Base-by-base conservation (phyloP, 30 jellyfish, hydroid and myxozoan species). In the Nemopilema nomurai region DNA sequence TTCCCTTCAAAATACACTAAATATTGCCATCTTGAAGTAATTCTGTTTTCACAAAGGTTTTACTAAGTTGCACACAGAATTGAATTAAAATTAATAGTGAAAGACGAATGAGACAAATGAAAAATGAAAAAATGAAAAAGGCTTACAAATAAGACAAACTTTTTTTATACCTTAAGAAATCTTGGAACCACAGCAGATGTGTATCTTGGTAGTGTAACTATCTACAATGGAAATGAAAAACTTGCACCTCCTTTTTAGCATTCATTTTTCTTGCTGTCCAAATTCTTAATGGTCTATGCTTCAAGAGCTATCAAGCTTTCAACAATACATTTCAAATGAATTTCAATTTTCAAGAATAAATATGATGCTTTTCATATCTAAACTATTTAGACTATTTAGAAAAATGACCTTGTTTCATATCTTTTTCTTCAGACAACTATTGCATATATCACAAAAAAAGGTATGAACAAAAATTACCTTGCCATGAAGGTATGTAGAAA, bases 401-500 rank as follows among this genome's bases (percentile, higher is more conserved):
- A n/a, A n/a, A n/a, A n/a, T n/a, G n/a, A n/a, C n/a, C n/a, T n/a
- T n/a, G n/a, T n/a, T n/a, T n/a, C n/a, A n/a, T n/a, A n/a, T n/a
- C n/a, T n/a, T n/a, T n/a, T n/a, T n/a, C n/a, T n/a, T n/a, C n/a
- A n/a, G n/a, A n/a, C n/a, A n/a, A n/a, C n/a, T n/a, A n/a, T n/a
- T n/a, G n/a, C n/a, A n/a, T n/a, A n/a, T n/a, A n/a, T n/a, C n/a
- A n/a, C n/a, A n/a, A n/a, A n/a, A n/a, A n/a, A n/a, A n/a, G n/a
- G n/a, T n/a, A n/a, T n/a, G n/a, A n/a, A n/a, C n/a, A n/a, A 41
- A 18, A 4, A 51, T 52, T 80, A 94, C 97, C 97, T 94, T 89
- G 68, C 99, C 99, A 84, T 91, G 96, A 0, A 94, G 90, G 32
- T 89, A 76, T 1, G 77, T 26, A 7, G 99, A 94, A 20, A 86